Conservation (phyloP, 2,113 vertebrate genomes). For the Syngnathus typhle region DNA sequence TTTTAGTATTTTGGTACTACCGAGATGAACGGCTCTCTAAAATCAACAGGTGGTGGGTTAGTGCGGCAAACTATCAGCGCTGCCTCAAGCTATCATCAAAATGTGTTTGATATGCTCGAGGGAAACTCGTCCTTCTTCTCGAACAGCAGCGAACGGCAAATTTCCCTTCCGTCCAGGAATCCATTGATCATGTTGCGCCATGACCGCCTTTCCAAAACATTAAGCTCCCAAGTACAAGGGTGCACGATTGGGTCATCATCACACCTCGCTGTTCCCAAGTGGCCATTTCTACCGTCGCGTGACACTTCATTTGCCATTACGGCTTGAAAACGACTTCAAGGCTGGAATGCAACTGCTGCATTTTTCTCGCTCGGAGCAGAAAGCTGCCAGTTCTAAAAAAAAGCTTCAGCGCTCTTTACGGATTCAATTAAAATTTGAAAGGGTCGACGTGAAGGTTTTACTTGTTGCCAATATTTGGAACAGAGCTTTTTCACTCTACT, state of each 20-base stretch:
- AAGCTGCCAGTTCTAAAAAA: neutral
- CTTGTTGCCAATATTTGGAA: neutral
- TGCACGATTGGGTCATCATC: neutral
- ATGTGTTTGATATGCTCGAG: neutral
- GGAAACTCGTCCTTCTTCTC: neutral
- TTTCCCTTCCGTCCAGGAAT: neutral
- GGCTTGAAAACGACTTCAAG: neutral
- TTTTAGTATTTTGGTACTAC: no score
- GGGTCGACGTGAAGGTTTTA: neutral
- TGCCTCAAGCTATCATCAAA: no score
- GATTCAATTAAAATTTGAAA: neutral
- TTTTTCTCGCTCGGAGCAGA: neutral
- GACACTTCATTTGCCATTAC: constrained; percentile 3
- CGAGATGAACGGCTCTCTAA: no score
- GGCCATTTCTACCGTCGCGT: constrained; percentile 1
- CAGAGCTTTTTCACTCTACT: neutral
- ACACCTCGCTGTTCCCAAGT: neutral
- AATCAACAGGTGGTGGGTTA: no score
- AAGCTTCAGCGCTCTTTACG: neutral
- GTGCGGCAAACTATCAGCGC: no score
- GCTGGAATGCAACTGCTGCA: neutral
- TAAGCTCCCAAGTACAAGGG: neutral
- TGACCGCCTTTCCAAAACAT: neutral
- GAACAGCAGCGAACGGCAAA: no score
- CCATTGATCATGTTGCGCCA: neutral